These are phyloP conservation scores for Blera fallax DNA, from an alignment of 2,888 invertebrate genomes.

Conservation along the genomic window DNA sequence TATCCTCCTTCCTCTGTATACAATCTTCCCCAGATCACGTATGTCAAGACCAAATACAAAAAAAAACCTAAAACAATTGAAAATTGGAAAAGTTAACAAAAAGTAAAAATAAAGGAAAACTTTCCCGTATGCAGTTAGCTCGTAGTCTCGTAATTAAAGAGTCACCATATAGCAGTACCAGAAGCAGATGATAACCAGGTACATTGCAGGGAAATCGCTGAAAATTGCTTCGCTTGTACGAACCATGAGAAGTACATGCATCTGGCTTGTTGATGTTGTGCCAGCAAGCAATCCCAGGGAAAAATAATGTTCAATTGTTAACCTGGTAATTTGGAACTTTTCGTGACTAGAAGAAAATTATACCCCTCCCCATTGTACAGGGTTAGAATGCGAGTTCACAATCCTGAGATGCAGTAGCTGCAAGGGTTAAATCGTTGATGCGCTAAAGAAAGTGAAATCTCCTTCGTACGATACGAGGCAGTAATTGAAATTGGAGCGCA, in stretches of 20 bases:
- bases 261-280: slow-evolving; percentile 1
- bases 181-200: slow-evolving; percentile 28
- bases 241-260: neutral
- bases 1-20: neutral
- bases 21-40: neutral
- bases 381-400: neutral
- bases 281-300: neutral
- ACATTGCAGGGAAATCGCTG: slow-evolving; percentile 17
- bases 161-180: slow-evolving; percentile 27
- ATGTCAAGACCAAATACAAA: neutral
- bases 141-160: slow-evolving; percentile 53
- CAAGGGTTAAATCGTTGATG: slow-evolving; percentile 13
- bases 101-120: slow-evolving; percentile 1
- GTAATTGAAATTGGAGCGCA: slow-evolving; percentile 19
- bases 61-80: slow-evolving; percentile 7
- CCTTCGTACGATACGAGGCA: neutral
- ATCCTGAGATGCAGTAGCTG: neutral
- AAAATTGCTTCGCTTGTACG: neutral
- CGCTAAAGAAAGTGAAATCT: slow-evolving; percentile 10
- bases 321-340: slow-evolving; percentile 58
- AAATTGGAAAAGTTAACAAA: slow-evolving; percentile 24
- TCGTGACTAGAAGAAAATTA: slow-evolving; percentile 59
- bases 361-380: slow-evolving; percentile 3
- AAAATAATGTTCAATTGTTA: slow-evolving; percentile 55
- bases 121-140: slow-evolving; percentile 22